Conservation (phyloP, 2,797 vertebrate genomes). For the Avahi laniger region DNA sequence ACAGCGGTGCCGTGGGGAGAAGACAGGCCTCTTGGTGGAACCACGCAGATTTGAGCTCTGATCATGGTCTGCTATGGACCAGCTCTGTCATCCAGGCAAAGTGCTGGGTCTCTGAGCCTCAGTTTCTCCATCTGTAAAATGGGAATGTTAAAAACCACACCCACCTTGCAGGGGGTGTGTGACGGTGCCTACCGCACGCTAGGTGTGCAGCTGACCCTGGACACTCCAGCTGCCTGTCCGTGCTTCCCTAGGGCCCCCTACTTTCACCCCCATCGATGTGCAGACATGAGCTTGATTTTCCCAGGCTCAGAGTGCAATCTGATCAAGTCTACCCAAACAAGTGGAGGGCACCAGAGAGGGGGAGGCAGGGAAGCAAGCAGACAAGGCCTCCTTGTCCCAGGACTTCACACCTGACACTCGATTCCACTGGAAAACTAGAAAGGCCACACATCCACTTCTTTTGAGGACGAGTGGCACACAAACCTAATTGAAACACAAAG, state of each 20-base stretch:
- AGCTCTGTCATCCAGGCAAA: background rate
- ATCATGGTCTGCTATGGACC: background rate
- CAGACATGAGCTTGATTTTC: background rate
- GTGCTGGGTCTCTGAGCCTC: background rate
- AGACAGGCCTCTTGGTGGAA: background rate
- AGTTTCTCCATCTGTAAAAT: background rate
- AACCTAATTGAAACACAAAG: no score
- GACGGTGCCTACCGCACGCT: background rate
- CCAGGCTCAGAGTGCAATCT: background rate
- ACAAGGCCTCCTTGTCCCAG: background rate
- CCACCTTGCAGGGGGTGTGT: no score
- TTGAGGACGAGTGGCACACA: background rate
- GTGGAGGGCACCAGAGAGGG: background rate
- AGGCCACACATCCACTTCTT: background rate
- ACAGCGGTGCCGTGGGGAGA: no score
- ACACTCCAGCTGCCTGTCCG: rapidly evolving
- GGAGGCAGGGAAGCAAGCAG: background rate
- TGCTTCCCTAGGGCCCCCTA: background rate
- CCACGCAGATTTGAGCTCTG: background rate
- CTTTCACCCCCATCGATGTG: background rate
- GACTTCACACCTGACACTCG: no score
- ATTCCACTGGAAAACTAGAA: background rate
- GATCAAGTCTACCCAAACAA: background rate
- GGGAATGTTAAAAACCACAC: background rate
- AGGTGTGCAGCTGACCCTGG: no score